phyloP scores from a whole-genome alignment of 2,113 vertebrate species.

The Cranoglanis bouderius region DNA sequence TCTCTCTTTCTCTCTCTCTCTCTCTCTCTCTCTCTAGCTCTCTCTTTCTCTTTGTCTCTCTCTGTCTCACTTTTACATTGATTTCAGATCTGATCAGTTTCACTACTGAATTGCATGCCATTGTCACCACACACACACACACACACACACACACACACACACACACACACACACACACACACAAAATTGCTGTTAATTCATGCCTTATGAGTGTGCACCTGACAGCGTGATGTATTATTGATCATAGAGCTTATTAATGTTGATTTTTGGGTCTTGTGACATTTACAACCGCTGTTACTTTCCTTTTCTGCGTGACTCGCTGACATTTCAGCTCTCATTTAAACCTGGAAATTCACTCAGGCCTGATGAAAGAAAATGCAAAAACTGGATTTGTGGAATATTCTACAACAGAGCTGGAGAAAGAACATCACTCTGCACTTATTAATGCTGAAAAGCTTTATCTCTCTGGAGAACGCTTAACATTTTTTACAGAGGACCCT shows the following conservation, averaged over 20 bases:
- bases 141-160: neutral
- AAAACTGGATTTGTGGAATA: neutral
- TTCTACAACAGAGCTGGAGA: neutral
- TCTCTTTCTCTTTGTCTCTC: neutral
- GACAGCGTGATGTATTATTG: conserved; percentile 57
- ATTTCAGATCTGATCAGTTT: conserved; percentile 13
- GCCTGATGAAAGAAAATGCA: conserved; percentile 42
- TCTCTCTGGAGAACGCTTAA: too few relatives aligned
- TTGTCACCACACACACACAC: neutral
- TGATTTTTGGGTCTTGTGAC: conserved; percentile 61
- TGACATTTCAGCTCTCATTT: conserved; percentile 56
- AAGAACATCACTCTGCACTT: neutral
- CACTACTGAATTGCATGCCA: neutral
- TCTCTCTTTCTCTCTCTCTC: neutral
- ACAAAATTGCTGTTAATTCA: conserved; percentile 46
- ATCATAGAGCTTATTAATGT: conserved; percentile 62
- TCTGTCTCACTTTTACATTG: neutral
- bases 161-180: neutral
- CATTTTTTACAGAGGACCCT: neutral
- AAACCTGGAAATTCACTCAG: conserved; percentile 48
- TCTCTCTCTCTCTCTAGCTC: neutral
- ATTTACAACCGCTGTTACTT: conserved; percentile 56
- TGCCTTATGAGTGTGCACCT: conserved; percentile 48
- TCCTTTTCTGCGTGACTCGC: conserved; percentile 39
- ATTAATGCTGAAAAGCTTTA: neutral